Evolutionary conservation across 2,113 vertebrate species (phyloP).

Genomic region (Prolemur simus): DNA sequence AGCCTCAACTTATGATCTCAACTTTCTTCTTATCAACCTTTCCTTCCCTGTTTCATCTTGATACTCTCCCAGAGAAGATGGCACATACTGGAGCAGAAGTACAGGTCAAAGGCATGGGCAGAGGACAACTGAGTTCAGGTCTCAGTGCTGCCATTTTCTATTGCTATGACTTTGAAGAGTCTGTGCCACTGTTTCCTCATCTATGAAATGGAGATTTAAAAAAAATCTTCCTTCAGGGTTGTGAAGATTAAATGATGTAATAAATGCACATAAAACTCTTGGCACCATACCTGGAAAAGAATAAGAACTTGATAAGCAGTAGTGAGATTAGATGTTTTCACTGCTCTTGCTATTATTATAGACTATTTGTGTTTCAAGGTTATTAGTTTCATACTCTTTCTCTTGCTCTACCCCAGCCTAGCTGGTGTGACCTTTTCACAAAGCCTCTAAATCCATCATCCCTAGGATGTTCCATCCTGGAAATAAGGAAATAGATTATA

Average conservation of each 20-base stretch:
- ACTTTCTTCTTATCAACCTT: not conserved
- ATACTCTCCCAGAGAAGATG: not conserved
- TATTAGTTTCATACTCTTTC: not conserved
- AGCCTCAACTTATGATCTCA: not conserved
- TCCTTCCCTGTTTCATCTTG: not conserved
- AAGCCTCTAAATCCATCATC: not conserved
- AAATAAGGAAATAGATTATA: not conserved
- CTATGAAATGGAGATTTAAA: not conserved
- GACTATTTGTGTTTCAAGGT: not conserved
- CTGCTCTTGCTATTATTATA: not conserved
- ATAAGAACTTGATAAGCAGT: not conserved
- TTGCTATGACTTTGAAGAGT: not conserved
- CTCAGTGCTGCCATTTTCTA: not conserved
- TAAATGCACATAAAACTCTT: conserved; percentile 1
- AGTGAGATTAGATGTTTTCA: not conserved
- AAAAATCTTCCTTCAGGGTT: not conserved
- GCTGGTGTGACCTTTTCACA: not conserved
- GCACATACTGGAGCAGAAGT: not conserved
- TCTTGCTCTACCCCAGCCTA: not conserved
- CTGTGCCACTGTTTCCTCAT: not conserved
- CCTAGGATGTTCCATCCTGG: not conserved
- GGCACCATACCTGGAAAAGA: not conserved
- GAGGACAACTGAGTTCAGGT: not conserved
- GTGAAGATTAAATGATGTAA: not conserved
- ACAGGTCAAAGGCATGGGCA: not conserved